phyloP scores from a whole-genome alignment of 2,797 vertebrate species.

The Sebastes glaucus region DNA sequence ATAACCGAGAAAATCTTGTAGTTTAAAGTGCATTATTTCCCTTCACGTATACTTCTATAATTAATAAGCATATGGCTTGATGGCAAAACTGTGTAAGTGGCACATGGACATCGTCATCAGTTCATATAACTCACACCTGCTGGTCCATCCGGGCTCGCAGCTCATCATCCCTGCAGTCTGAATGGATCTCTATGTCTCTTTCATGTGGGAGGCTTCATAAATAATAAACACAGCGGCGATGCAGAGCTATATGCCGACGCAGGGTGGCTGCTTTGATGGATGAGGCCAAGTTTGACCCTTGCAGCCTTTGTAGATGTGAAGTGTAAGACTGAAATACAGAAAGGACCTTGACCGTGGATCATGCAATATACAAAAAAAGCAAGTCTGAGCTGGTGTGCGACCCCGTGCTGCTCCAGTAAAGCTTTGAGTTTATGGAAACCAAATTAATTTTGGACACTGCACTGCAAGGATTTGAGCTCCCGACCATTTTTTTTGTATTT shows the following conservation, averaged over 20 bases:
- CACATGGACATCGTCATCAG: not conserved
- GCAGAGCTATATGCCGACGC: constrained; percentile 22
- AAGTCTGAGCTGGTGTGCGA: not conserved
- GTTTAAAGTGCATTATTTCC: not conserved
- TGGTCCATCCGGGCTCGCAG: constrained; percentile 21
- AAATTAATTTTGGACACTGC: not conserved
- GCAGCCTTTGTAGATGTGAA: constrained; percentile 21
- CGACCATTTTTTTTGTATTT: constrained; percentile 2
- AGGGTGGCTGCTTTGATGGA: constrained; percentile 53
- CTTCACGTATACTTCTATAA: not conserved
- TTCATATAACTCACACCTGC: not conserved
- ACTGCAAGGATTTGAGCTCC: not conserved
- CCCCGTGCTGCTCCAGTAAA: not conserved
- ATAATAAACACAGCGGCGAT: constrained; percentile 57
- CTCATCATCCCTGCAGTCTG: constrained; percentile 35
- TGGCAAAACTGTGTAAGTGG: not conserved
- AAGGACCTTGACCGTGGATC: constrained; percentile 7
- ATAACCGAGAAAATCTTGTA: not conserved
- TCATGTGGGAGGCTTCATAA: constrained; percentile 50
- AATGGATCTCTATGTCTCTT: constrained; percentile 40
- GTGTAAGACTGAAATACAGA: not conserved
- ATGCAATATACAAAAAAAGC: not conserved
- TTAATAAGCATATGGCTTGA: not conserved
- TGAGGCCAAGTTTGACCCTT: constrained; percentile 47
- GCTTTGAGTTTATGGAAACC: constrained; percentile 13